Evolutionary conservation across 2,888 invertebrate genomes (phyloP).

Genomic region (Eulithis prunata): DNA sequence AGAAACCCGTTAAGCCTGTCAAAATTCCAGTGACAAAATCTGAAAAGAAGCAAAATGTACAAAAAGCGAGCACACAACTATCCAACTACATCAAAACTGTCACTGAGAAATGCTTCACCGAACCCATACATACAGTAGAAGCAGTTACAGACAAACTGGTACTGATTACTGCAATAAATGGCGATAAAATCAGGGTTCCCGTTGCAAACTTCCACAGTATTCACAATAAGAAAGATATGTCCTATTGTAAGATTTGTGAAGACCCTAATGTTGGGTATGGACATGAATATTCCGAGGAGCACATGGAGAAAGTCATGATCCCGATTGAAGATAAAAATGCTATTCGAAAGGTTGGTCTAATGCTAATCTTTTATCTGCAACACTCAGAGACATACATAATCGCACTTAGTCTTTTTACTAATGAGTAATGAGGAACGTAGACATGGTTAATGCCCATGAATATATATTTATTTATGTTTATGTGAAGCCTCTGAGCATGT

Average conservation of each 20-base stretch:
- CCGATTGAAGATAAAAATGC: conserved; percentile 43
- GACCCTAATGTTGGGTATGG: conserved; percentile 17
- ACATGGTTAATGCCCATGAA: no score
- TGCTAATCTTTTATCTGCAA: no score
- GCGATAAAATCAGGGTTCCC: conserved; percentile 34
- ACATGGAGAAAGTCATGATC: conserved; percentile 36
- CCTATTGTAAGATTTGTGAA: conserved; percentile 32
- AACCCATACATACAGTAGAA: conserved; percentile 29
- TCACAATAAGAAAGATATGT: conserved; percentile 32
- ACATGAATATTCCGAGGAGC: conserved; percentile 30
- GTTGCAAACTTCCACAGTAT: conserved; percentile 44
- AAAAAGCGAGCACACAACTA: conserved; percentile 9
- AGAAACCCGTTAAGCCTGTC: background rate
- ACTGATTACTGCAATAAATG: conserved; percentile 38
- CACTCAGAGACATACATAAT: no score
- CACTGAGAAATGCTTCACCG: conserved; percentile 16
- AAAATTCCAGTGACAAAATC: conserved; percentile 6
- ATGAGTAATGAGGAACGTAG: no score
- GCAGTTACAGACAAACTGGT: conserved; percentile 27
- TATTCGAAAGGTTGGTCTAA: conserved; percentile 40
- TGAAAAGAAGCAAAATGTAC: conserved; percentile 6
- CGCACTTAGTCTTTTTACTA: no score
- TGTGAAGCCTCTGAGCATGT: no score
- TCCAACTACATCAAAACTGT: conserved; percentile 20
- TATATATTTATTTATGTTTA: no score